These are phyloP conservation scores for Zaprionus ghesquierei DNA, from an alignment of 1,140 invertebrate species.

Conservation along the genomic window DNA sequence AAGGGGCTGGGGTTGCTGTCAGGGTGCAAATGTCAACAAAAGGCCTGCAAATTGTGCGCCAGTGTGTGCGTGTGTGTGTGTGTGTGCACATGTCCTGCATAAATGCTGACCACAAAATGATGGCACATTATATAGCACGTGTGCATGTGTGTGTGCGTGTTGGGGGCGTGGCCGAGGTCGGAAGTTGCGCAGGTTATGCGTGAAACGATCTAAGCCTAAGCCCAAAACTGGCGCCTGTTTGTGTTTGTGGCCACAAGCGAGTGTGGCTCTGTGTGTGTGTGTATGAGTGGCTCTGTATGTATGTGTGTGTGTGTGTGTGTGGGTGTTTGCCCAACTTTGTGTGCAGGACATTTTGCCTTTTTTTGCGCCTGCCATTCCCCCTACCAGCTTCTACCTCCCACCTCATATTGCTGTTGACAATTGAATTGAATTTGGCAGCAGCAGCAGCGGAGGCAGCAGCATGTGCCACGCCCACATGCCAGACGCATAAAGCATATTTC, in stretches of 20 bases:
- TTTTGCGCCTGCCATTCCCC: background rate
- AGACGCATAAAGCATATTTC: conserved; percentile 73
- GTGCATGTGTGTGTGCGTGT: conserved; percentile 19
- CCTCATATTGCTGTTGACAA: conserved; percentile 66
- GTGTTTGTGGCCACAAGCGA: conserved; percentile 36
- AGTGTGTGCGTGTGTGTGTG: conserved; percentile 14
- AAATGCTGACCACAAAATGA: conserved; percentile 81
- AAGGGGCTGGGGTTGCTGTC: conserved; percentile 2
- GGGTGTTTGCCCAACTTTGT: background rate
- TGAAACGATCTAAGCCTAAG: conserved; percentile 41
- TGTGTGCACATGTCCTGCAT: conserved; percentile 66
- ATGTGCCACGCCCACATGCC: conserved; percentile 54
- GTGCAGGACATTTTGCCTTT: conserved; percentile 11
- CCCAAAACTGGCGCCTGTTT: conserved; percentile 46
- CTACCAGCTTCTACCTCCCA: background rate
- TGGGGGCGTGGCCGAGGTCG: background rate
- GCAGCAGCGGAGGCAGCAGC: background rate
- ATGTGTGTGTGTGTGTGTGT: background rate
- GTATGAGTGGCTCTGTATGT: background rate
- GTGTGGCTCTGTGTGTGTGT: background rate
- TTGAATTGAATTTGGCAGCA: conserved; percentile 78
- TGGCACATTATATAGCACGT: conserved; percentile 76
- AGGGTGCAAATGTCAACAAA: conserved; percentile 62
- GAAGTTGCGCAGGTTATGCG: conserved; percentile 20
- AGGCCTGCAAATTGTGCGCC: conserved; percentile 58